Base-by-base conservation (phyloP, 2,888 invertebrate genomes). In the Drosophila phalerata region DNA sequence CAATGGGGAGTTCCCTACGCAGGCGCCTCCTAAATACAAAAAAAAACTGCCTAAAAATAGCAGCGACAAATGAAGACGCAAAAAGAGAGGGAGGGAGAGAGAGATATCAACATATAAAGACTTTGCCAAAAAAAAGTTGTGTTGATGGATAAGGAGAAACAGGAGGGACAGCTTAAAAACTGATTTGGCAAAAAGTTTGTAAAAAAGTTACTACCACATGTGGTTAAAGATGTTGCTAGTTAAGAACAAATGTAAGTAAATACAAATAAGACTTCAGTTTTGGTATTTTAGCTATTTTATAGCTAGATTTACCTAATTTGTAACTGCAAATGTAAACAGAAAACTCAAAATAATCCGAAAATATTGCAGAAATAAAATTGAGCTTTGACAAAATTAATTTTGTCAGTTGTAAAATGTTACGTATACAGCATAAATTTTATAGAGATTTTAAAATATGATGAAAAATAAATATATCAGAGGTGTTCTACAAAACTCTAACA, bases 121-220 rank as follows among this genome's bases (percentile, higher is more conserved):
- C 43, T 47, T 73, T 56, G 43, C 42, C 15, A 58, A 45, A 43
- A 53, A 58, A 15, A 62, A 47, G 22, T 42, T 0, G 63, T 53
- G 47, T 5, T 5, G 34, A 11, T 1, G 32, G 56, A 53, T 22
- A 8, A 8, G 5, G 8, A 1, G n/a, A 30, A 9, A 11, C 19
- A 19, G 3, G 19, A 4, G 8, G 19, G 60, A 60, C 32, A 49
- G 65, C 75, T 64, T 60, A 53, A 75, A 45, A 51, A 56, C 64
- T 67, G 77, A 73, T 67, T 78, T 78, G 79, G 64, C 78, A 69
- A 61, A n/a, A n/a, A n/a, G 73, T 68, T 45, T 55, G 52, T 38
- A 53, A 51, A 69, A 69, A 77, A 70, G 78, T 58, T 61, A 71
- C 71, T 60, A 63, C 38, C 69, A 74, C 60, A 68, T 79, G 70